Evolutionary conservation across 2,888 invertebrate genomes (phyloP), one percentile per base, ranked within the genome.

Genomic region (Drosophila histrio): DNA sequence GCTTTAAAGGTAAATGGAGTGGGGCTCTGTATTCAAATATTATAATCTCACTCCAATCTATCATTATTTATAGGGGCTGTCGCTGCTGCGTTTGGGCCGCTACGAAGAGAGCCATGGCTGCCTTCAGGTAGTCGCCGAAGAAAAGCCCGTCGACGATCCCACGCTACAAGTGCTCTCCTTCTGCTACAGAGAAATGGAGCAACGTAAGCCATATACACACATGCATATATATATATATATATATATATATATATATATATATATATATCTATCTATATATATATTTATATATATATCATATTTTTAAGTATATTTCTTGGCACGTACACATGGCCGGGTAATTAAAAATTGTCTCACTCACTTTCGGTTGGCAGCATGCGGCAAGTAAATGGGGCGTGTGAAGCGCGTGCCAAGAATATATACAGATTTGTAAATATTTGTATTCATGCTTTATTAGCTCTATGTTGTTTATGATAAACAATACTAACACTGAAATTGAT

Each of bases 161-260:
- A 98, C 98, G 6, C 93, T 99, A 36, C 98, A 98, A 92, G 98
- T 98, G 9, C 96, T 99, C 94, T 96, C 97, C 56, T 96, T 98
- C 88, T 98, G 97, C 89, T 99, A 97, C 91, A 94, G 97, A 88
- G 99, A 99, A 93, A 94, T 97, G 89, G 96, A 97, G 87, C 96
- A 96, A 92, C 93, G 98, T 98, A 94, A 94, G 95, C 1, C 5
- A 22, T 2, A 15, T 11, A 30, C 13, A 32, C 22, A 13, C 24
- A 7, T 34, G 74, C 3, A 68, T 56, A 52, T 8, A 61, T 3
- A 53, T 34, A 26, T 15, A n/a, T 11, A 53, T 1, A 28, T 21
- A 30, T n/a, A 49, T 19, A 24, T n/a, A 50, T 9, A 2, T 38
- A 43, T 41, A 54, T 44, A 17, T n/a, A 43, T 47, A 44, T 13